Base-by-base conservation (phyloP, 2,888 invertebrate genomes). In the Germaria angustata region DNA sequence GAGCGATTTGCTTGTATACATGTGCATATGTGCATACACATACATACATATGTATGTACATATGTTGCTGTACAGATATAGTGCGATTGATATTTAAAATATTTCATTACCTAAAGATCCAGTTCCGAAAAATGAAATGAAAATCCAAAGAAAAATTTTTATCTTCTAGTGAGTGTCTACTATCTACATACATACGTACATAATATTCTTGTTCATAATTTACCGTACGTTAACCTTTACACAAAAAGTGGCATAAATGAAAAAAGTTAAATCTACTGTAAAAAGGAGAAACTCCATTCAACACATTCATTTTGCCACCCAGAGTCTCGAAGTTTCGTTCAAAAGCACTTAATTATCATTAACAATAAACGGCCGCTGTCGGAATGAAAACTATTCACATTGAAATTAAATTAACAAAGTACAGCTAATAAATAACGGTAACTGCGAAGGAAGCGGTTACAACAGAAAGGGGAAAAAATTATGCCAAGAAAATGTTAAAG, bases 341-440 rank as follows among this genome's bases (percentile, higher is more conserved):
- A 46, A 22, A 59, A 59, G 8, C 71, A 39, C 32, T 53, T 63
- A 32, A 73, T 75, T 65, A 65, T 17, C 34, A 65, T 65, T 22
- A 59, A 41, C 24, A 34, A 44, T 17, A 65, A 65, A 75, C 13
- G 34, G 59, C 59, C 76, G 51, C 68, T 68, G 68, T 59, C 39
- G 20, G 20, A 73, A 63, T 28, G 39, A 39, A 15, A 76, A 32
- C 57, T 22, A 51, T 77, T 61, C 44, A 57, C 76, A 77, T 69
- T 61, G 53, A 55, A 68, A 59, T 68, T 39, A 59, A 79, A 79
- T 72, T 72, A 79, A 72, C 57, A 79, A 57, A 79, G 28, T 57
- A 72, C 57, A 57, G 72, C 71, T 79, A 72, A 72, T 66, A 79
- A 66, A 79, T 59, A 79, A 79, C 79, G 72, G 79, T 66, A 39